A percentile compares a stretch with the other conserved stretches of the same genome.
phyloP scores from a whole-genome alignment of 1,140 invertebrate genomes.

The Platyscapa corneri region DNA sequence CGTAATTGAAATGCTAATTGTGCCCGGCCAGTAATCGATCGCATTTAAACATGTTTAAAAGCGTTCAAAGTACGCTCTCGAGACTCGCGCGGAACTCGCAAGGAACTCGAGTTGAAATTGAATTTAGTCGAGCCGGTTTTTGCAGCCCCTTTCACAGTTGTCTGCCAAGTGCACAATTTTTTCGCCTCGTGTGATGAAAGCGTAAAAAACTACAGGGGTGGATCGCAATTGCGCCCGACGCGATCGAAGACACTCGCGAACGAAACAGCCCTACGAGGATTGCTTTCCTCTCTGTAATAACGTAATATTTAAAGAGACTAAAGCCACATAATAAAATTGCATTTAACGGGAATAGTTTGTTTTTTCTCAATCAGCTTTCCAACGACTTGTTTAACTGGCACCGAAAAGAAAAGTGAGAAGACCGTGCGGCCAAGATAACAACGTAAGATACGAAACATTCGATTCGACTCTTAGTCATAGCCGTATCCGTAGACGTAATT shows the following conservation, averaged over 20 bases:
- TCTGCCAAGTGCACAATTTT: no score
- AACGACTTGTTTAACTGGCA: constrained; percentile 44
- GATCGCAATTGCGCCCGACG: no score
- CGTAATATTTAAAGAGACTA: no score
- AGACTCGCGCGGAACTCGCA: no score
- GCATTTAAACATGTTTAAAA: background rate
- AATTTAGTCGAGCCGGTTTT: background rate
- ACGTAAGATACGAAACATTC: constrained; percentile 15
- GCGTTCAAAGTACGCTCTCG: background rate
- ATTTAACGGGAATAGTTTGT: constrained; percentile 29
- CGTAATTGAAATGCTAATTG: background rate
- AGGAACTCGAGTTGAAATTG: background rate
- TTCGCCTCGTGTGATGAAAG: no score
- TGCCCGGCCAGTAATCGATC: background rate
- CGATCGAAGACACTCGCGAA: no score
- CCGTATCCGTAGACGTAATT: constrained; percentile 22
- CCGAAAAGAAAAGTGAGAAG: constrained; percentile 37
- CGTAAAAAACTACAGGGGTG: no score
- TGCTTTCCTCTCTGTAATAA: no score
- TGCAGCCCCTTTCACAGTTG: background rate
- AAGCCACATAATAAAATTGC: no score
- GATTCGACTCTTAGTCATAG: background rate
- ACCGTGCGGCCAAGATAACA: constrained; percentile 28
- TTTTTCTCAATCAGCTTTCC: constrained; percentile 40
- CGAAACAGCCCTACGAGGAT: no score